Base-by-base conservation (phyloP, 1,140 invertebrate species). In the Parasteatoda tepidariorum region DNA sequence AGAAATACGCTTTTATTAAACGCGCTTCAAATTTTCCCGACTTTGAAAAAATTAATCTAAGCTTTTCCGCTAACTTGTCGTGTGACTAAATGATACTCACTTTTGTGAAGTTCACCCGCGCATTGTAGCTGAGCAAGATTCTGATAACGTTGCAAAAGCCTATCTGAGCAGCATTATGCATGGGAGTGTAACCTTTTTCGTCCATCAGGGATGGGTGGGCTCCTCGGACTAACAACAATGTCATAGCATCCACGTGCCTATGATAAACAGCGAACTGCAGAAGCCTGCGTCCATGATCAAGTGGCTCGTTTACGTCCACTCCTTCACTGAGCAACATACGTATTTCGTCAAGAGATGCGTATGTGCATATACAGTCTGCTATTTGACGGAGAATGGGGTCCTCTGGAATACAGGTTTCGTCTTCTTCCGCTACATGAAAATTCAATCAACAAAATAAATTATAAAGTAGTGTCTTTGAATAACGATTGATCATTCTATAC, bases 241-340 rank as follows among this genome's bases (percentile, higher is more conserved):
- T 92, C 0, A 94, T 94, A 0, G 95, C 95, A 86, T 96, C 95
- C 31, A 92, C 90, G 88, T 97, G 94, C 11, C 91, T 89, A 87
- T 95, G 94, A 93, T 95, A 97, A 62, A 96, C 94, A 0, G 96
- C 96, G 88, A 97, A 98, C 88, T 97, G 96, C 18, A 98, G 89
- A 0, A 96, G 95, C 68, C 93, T 91, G 30, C 97, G 89, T 6
- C 95, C 96, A 71, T 90, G 89, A 26, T 88, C 89, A 0, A 92
- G 90, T 18, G 89, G 86, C 31, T 88, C 89, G 79, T 91, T 91
- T 82, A 93, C 93, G 28, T 74, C 68, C 11, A 95, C 95, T 26
- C 95, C 95, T 88, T 93, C 94, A 3, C 94, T 94, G 38, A 96
- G 88, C 1, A 96, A 89, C 70, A 96, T 95, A 34, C 95, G 90